phyloP scores from a whole-genome alignment of 37 sponge, comb jelly and placozoan species.

The Ianthella basta region DNA sequence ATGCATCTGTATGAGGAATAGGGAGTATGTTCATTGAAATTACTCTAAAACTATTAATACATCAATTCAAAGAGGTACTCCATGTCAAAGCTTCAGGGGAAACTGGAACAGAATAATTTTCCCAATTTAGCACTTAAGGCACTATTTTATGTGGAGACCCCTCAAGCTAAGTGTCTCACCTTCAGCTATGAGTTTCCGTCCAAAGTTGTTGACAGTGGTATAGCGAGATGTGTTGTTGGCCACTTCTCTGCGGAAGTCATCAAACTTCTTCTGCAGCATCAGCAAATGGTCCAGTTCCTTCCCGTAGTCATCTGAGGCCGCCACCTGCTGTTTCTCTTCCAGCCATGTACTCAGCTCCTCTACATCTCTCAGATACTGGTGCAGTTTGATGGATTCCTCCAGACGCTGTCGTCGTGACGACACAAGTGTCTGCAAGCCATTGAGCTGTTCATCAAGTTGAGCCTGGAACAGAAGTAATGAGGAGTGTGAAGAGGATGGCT shows the following conservation, averaged over 20 bases:
- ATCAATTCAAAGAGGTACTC: too few relatives aligned
- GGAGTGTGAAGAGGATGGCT: not conserved
- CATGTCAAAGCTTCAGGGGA: too few relatives aligned
- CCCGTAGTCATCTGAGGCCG: constrained; percentile 87
- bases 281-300: constrained; percentile 90
- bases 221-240: constrained; percentile 77
- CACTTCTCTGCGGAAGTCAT: constrained; percentile 78
- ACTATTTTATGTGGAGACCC: too few relatives aligned
- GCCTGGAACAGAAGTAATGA: constrained; percentile 43
- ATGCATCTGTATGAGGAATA: too few relatives aligned
- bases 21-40: too few relatives aligned
- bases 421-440: constrained; percentile 88
- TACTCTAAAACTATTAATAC: too few relatives aligned
- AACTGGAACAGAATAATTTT: too few relatives aligned
- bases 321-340: constrained; percentile 71
- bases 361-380: constrained; percentile 89
- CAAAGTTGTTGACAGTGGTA: constrained; percentile 77
- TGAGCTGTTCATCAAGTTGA: constrained; percentile 88
- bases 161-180: constrained; percentile 34
- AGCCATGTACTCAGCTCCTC: constrained; percentile 91
- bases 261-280: constrained; percentile 93
- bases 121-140: too few relatives aligned
- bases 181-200: constrained; percentile 85
- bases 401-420: constrained; percentile 79
- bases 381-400: constrained; percentile 92